Base-by-base conservation (phyloP, 2,888 invertebrate species). In the Torymus auratus region DNA sequence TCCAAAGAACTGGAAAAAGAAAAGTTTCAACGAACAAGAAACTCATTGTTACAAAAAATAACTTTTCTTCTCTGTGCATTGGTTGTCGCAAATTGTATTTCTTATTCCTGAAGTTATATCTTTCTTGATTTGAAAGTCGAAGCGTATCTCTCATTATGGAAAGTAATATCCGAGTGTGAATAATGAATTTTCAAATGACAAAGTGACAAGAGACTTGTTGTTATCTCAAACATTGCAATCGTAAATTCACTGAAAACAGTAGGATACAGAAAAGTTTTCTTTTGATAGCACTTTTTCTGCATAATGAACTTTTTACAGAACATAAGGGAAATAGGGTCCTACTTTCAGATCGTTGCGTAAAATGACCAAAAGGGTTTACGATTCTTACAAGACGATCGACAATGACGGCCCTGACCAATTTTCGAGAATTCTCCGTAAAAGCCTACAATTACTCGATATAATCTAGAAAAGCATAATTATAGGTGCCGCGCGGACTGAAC, bases 391-490 rank as follows among this genome's bases (percentile, higher is more conserved):
- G 56, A 65, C 56, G 14, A 28, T 55, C 53, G 14, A 58, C 14
- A 20, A 60, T 65, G n/a, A 41, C 41, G 41, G 13, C 41, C 61
- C 20, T 53, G 50, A 62, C 60, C 53, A 62, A 17, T 20, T 56
- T 56, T 58, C 41, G 20, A 3, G 23, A 75, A 50, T 60, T 28
- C 50, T 11, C 13, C n/a, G 50, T 65, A 50, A 7, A 20, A 41
- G n/a, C 14, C 41, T 65, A 61, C 4, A 28, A 67, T 67, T 10
- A 67, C 20, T 53, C 15, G 70, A 71, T 71, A 20, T 71, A 28
- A 71, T 71, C 70, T 71, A 56, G 56, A 50, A 71, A 28, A 60
- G 41, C 7, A 60, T 71, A 60, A 60, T 71, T 50, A 50, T 14
- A 60, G 7, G 12, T 28, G 53, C 5, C 60, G 14, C 14, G 58